These are phyloP conservation scores for Aphaenogaster floridana DNA, from an alignment of 1,140 invertebrate genomes.

Conservation along the genomic window DNA sequence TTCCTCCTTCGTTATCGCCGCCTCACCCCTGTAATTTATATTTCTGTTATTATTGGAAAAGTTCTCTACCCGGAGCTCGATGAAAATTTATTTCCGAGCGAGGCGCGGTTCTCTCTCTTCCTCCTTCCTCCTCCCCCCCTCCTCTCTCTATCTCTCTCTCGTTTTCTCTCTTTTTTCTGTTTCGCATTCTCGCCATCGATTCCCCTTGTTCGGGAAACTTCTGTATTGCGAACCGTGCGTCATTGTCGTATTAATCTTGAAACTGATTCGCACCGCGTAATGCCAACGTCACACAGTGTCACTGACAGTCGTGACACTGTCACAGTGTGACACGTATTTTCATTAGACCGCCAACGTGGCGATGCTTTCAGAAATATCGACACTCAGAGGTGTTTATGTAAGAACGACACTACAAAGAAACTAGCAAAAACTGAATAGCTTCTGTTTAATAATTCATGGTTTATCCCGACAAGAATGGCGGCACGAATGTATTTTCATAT, in stretches of 20 bases:
- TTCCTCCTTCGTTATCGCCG: slow-evolving; percentile 54
- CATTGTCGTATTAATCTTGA: slow-evolving; percentile 57
- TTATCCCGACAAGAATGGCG: slow-evolving; percentile 30
- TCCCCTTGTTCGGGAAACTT: slow-evolving; percentile 12
- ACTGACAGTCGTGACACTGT: slow-evolving; percentile 41
- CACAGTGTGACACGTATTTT: slow-evolving; percentile 46
- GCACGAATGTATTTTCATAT: slow-evolving; percentile 51
- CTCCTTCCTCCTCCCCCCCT: background rate
- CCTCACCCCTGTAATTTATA: slow-evolving; percentile 56
- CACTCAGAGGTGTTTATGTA: slow-evolving; percentile 12
- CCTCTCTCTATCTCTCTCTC: background rate
- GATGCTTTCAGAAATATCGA: slow-evolving; percentile 46
- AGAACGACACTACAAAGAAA: slow-evolving; percentile 24
- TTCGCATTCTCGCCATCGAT: slow-evolving; percentile 25
- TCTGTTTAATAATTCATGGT: slow-evolving; percentile 58
- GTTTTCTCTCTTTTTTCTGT: background rate
- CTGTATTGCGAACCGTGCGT: slow-evolving; percentile 14
- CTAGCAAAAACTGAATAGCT: slow-evolving; percentile 13
- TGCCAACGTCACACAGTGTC: slow-evolving; percentile 3
- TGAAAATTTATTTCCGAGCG: slow-evolving; percentile 61
- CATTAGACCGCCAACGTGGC: slow-evolving; percentile 16
- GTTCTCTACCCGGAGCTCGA: slow-evolving; percentile 38
- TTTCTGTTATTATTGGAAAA: slow-evolving; percentile 66
- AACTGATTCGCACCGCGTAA: slow-evolving; percentile 32
- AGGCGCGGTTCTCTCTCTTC: background rate